Percentiles rank a stretch among this genome's conserved stretches.
phyloP scores from a whole-genome alignment of 2,113 vertebrate species.

The Bufo bufo region DNA sequence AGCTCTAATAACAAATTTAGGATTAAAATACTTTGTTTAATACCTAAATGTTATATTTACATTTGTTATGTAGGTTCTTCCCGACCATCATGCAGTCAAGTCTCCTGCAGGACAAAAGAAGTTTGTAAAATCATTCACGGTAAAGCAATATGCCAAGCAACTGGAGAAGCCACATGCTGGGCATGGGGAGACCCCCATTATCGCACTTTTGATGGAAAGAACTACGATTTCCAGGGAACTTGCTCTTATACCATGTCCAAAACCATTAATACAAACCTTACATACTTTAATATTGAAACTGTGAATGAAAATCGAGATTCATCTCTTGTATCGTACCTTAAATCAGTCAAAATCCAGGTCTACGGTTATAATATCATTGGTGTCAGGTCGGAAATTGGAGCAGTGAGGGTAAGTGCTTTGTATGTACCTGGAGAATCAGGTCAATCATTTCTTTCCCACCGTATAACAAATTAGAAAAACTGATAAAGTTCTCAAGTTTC shows the following conservation, averaged over 20 bases:
- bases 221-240: conserved; percentile 37
- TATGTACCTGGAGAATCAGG: too few species aligned
- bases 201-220: conserved; percentile 29
- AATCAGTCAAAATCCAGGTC: conserved; percentile 65
- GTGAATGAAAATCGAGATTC: conserved; percentile 52
- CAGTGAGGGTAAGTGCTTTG: conserved; percentile 67
- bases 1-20: background rate
- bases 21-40: background rate
- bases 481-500: too few species aligned
- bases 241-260: conserved; percentile 40
- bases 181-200: conserved; percentile 48
- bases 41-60: background rate
- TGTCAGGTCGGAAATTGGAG: conserved; percentile 67
- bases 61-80: conserved; percentile 10
- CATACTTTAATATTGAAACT: conserved; percentile 53
- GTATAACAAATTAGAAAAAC: too few species aligned
- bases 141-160: conserved; percentile 64
- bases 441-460: too few species aligned
- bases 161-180: conserved; percentile 63
- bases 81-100: conserved; percentile 1
- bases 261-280: background rate
- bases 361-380: conserved; percentile 65
- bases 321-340: conserved; percentile 58
- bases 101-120: conserved; percentile 54
- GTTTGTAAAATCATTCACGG: conserved; percentile 65